Conservation (phyloP, 2,888 invertebrate genomes). For the Creontiades dilutus region DNA sequence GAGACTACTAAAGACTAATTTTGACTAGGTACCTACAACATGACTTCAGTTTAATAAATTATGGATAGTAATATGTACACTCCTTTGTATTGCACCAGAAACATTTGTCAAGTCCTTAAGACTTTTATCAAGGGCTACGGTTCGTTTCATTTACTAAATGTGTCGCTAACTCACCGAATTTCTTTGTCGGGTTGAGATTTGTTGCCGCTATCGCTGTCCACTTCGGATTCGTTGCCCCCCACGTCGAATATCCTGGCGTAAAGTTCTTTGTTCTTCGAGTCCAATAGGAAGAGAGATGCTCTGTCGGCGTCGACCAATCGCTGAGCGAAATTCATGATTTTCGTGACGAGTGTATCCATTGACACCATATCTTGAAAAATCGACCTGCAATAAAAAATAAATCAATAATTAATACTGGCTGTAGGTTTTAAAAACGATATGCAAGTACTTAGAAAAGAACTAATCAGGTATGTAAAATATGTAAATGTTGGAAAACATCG, state of each 20-base stretch:
- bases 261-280: constrained; percentile 85
- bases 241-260: constrained; percentile 91
- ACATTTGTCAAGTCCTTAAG: too few species aligned
- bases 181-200: constrained; percentile 75
- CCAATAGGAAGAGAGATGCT: constrained; percentile 90
- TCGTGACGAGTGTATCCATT: constrained; percentile 89
- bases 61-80: too few species aligned
- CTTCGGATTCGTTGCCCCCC: constrained; percentile 78
- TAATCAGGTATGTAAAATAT: too few species aligned
- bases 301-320: constrained; percentile 89
- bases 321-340: constrained; percentile 91
- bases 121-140: too few species aligned
- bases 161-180: constrained; percentile 74
- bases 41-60: too few species aligned
- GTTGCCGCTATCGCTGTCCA: constrained; percentile 74
- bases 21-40: too few species aligned
- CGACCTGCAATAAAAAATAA: constrained; percentile 80
- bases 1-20: too few species aligned
- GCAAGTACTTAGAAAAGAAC: too few species aligned
- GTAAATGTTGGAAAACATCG: too few species aligned
- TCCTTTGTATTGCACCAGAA: too few species aligned
- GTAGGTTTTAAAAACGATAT: neutral
- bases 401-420: neutral
- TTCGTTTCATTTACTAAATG: too few species aligned
- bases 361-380: constrained; percentile 94